These are phyloP conservation scores for Philhelius pedissequus DNA, from an alignment of 2,888 invertebrate genomes.

Conservation along the genomic window DNA sequence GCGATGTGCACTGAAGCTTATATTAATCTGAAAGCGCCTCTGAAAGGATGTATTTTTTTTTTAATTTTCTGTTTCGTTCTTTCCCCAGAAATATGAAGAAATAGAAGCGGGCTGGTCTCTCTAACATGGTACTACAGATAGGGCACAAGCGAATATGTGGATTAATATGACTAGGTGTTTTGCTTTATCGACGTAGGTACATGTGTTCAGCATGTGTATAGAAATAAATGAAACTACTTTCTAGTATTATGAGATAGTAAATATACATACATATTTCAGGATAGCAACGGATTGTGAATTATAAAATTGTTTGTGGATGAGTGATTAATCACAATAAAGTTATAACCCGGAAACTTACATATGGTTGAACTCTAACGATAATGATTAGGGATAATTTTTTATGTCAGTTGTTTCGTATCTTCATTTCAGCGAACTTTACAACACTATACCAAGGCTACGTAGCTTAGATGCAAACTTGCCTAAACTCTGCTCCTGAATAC, in stretches of 20 bases:
- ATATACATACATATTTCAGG: background rate
- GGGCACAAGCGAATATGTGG: background rate
- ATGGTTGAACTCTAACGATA: background rate
- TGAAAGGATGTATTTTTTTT: slow-evolving; percentile 11
- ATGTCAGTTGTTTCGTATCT: background rate
- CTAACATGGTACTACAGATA: background rate
- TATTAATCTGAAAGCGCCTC: background rate
- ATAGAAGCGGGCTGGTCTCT: background rate
- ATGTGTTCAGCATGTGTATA: too few relatives aligned
- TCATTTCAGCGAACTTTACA: too few relatives aligned
- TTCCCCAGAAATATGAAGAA: background rate
- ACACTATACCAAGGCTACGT: too few relatives aligned
- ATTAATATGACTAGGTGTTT: background rate
- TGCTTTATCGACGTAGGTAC: background rate
- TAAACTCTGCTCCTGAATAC: too few relatives aligned
- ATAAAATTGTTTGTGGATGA: background rate
- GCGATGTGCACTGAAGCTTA: slow-evolving; percentile 19
- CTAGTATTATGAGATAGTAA: background rate
- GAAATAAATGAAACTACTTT: background rate
- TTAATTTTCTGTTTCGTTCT: slow-evolving; percentile 5
- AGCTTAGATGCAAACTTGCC: too few relatives aligned
- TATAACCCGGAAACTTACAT: background rate
- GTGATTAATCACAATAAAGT: background rate
- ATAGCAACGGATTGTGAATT: background rate
- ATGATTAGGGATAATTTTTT: background rate